Evolutionary conservation across 2,888 invertebrate genomes (phyloP).

Genomic region (Dynastes grantii): DNA sequence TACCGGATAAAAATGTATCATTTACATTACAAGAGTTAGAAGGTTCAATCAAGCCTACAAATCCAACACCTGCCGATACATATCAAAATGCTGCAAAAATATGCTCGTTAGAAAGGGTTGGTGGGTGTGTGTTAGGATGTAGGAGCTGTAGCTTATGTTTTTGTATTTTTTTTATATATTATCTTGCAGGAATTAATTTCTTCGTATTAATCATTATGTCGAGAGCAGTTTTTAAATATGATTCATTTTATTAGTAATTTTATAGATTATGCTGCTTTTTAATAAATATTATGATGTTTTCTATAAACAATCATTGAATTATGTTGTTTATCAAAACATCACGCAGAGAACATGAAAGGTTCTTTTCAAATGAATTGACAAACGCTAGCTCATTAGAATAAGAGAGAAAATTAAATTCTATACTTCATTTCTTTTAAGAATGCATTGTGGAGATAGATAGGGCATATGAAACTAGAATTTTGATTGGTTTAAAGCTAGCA

Average conservation of each 20-base stretch:
- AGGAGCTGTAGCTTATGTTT: background rate
- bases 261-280: background rate
- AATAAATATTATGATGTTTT: too few relatives aligned
- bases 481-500: too few relatives aligned
- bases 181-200: background rate
- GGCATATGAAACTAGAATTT: too few relatives aligned
- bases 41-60: constrained; percentile 31
- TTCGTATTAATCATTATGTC: background rate
- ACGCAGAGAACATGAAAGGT: too few relatives aligned
- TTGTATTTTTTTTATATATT: background rate
- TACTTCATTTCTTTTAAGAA: too few relatives aligned
- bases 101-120: constrained; percentile 12
- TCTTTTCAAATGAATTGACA: too few relatives aligned
- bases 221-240: background rate
- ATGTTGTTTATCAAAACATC: too few relatives aligned
- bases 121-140: background rate
- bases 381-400: too few relatives aligned
- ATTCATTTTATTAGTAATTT: constrained; percentile 3
- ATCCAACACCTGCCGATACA: constrained; percentile 34
- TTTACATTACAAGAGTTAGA: background rate
- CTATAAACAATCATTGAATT: too few relatives aligned
- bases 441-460: too few relatives aligned
- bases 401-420: too few relatives aligned
- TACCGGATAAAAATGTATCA: background rate
- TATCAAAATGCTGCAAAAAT: constrained; percentile 26